Conservation (phyloP, 1,140 invertebrate species). For the Acyrthosiphon pisum region DNA sequence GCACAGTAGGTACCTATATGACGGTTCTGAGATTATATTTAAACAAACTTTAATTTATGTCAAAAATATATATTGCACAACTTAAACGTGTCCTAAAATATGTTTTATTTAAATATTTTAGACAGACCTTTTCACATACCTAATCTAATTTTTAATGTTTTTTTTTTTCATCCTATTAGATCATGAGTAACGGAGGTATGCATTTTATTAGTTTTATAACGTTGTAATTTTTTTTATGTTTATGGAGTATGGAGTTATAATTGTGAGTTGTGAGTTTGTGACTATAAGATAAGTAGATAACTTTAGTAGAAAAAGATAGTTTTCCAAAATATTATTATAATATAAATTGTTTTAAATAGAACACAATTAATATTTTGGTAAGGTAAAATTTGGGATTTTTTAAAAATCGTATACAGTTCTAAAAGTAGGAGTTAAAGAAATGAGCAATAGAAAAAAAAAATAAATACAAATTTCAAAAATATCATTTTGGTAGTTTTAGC, state of each 20-base stretch:
- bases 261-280: no score
- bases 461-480: no score
- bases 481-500: no score
- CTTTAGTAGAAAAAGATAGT: neutral
- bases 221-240: neutral
- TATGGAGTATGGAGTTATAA: neutral
- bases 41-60: slow-evolving; percentile 17
- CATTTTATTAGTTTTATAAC: neutral
- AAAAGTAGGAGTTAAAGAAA: neutral
- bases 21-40: slow-evolving; percentile 8
- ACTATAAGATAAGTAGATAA: neutral
- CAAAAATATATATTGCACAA: neutral
- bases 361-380: neutral
- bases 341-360: neutral
- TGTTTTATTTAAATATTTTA: slow-evolving; percentile 3
- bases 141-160: neutral
- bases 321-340: neutral
- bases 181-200: neutral
- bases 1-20: neutral
- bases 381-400: neutral
- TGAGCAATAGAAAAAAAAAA: no score
- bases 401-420: neutral
- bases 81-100: neutral
- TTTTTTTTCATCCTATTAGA: neutral
- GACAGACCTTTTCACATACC: neutral